Conservation (phyloP, 2,797 vertebrate species). For the Mycteria americana region DNA sequence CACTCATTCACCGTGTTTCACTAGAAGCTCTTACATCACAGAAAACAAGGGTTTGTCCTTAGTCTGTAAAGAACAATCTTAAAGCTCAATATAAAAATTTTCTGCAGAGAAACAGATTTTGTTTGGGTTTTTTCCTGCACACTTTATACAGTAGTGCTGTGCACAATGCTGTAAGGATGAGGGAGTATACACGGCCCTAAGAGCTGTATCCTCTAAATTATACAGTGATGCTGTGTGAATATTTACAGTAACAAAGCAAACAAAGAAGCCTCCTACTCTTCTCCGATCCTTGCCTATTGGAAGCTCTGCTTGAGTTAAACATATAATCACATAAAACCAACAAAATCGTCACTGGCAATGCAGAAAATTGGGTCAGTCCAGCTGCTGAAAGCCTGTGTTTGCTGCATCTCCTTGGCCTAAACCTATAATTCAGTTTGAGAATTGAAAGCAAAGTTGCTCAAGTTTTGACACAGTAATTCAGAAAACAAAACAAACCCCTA, state of each 20-base stretch:
- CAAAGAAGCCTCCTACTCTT: not conserved
- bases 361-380: not conserved
- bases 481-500: not conserved
- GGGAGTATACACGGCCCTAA: not conserved
- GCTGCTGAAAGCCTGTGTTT: not conserved
- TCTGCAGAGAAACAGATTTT: not conserved
- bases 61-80: not conserved
- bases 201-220: not conserved
- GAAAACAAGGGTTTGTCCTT: not conserved
- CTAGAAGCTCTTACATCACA: not conserved
- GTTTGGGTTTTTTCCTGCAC: not conserved
- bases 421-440: not conserved
- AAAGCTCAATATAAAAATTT: not conserved
- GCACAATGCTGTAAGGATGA: not conserved
- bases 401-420: not conserved
- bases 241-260: constrained; percentile 2
- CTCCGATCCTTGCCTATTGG: not conserved
- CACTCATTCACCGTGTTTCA: not conserved
- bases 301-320: not conserved
- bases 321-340: not conserved
- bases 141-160: not conserved
- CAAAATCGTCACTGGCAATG: not conserved
- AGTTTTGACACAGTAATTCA: not conserved
- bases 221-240: not conserved
- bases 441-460: not conserved